These are phyloP conservation scores for Heteronetta atricapilla DNA, from an alignment of 2,113 vertebrate species.

Conservation along the genomic window DNA sequence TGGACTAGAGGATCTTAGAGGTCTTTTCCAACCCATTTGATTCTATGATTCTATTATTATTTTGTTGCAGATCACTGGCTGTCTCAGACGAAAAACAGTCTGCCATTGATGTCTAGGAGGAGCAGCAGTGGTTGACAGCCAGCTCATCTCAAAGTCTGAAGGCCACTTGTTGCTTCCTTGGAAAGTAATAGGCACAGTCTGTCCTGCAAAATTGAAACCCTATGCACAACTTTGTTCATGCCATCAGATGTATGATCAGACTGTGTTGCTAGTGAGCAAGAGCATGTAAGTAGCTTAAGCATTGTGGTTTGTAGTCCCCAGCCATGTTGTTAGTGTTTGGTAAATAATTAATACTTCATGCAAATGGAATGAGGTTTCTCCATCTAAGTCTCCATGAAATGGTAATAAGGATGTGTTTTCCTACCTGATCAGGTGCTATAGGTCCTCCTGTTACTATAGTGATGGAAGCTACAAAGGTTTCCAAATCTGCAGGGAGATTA, in stretches of 20 bases:
- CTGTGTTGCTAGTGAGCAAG: not conserved
- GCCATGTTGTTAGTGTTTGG: not conserved
- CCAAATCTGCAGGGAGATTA: not conserved
- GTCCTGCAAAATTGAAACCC: not conserved
- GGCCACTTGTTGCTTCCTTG: accelerated
- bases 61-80: not conserved
- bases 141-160: not conserved
- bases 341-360: not conserved
- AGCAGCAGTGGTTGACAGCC: accelerated
- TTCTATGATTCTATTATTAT: not conserved
- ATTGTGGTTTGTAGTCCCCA: not conserved
- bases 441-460: not conserved
- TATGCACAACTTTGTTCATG: not conserved
- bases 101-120: accelerated
- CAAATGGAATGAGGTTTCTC: not conserved
- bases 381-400: not conserved
- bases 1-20: too few species aligned
- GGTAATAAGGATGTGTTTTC: not conserved
- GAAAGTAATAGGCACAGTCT: not conserved
- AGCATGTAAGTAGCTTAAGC: not conserved
- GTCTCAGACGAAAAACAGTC: accelerated
- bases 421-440: not conserved
- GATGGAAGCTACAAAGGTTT: not conserved
- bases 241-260: not conserved
- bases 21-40: too few species aligned